Evolutionary conservation across 2,113 vertebrate genomes (phyloP), one percentile per base, ranked within the genome.

Genomic region (Passer montanus): DNA sequence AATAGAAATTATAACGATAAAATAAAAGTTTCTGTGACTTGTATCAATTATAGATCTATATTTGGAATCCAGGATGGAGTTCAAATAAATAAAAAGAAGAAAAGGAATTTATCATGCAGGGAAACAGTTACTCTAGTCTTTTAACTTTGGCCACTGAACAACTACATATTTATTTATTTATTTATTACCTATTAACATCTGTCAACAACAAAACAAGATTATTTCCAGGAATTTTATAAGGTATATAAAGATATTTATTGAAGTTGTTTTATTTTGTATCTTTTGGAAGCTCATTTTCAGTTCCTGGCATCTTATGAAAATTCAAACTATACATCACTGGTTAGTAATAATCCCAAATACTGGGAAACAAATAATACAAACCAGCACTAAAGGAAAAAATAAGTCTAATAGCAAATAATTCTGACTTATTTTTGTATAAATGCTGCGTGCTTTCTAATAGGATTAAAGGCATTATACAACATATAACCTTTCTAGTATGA

Each of bases 241-340:
- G 21, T 56, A 70, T 70, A 49, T 81, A 55, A 86, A 67, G 33
- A 83, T 70, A 79, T 77, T 83, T 56, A 73, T 83, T 86, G 87
- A 67, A 89, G 69, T 69, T 22, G 6, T 94, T 82, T 62, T 27
- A 67, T 88, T 94, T 67, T 68, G 13, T 58, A 47, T 39, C 24
- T 58, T 97, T 96, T 89, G 84, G 87, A 96, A 97, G 60, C 70
- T 97, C 35, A 85, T 93, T 97, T 98, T 80, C 87, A 87, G 13
- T 94, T 94, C 26, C 33, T 68, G 56, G 84, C 62, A 91, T 81
- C 78, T 95, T 88, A 93, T 68, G 66, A 89, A 82, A 91, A 95
- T 80, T 93, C 41, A 72, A 73, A 81, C 37, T 88, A 66, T 83
- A 81, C 24, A 69, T 72, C 41, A 89, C 70, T 95, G 80, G 69